Percentiles rank a stretch among this genome's conserved stretches.
phyloP scores from a whole-genome alignment of 2,113 vertebrate genomes.

The Synodontis membranacea region DNA sequence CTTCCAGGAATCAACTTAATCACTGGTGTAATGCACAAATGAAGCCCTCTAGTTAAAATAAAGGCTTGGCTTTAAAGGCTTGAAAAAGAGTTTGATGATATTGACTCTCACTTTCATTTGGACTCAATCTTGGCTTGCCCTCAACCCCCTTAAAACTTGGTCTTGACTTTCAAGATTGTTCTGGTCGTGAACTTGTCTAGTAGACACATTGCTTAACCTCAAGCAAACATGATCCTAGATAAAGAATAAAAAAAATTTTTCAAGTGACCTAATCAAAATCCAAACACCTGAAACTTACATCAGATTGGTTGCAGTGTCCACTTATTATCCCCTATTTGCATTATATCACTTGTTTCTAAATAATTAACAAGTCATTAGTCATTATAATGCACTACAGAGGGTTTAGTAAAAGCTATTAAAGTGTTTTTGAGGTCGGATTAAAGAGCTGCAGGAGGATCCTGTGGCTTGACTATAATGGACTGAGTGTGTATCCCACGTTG shows the following conservation, averaged over 20 bases:
- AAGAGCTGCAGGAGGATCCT: conserved; percentile 43
- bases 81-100: background rate
- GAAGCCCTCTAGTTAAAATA: background rate
- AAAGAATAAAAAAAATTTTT: background rate
- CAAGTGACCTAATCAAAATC: background rate
- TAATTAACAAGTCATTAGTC: conserved; percentile 26
- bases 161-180: background rate
- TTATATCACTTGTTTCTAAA: background rate
- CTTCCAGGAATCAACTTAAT: background rate
- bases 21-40: background rate
- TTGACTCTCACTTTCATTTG: background rate
- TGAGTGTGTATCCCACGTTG: conserved; percentile 31
- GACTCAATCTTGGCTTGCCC: background rate
- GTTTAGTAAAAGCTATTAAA: conserved; percentile 42
- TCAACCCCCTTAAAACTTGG: background rate
- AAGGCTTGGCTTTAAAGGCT: background rate
- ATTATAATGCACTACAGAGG: conserved; percentile 19
- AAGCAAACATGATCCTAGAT: background rate
- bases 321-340: background rate
- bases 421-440: conserved; percentile 42
- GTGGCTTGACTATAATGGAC: conserved; percentile 37
- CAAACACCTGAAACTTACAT: background rate
- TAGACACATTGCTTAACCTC: background rate
- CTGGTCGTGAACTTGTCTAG: background rate
- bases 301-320: background rate